Evolutionary conservation across 37 sponge, comb jelly and placozoan species (phyloP), one percentile per base, ranked within the genome.

Genomic region (Spongia lamella): DNA sequence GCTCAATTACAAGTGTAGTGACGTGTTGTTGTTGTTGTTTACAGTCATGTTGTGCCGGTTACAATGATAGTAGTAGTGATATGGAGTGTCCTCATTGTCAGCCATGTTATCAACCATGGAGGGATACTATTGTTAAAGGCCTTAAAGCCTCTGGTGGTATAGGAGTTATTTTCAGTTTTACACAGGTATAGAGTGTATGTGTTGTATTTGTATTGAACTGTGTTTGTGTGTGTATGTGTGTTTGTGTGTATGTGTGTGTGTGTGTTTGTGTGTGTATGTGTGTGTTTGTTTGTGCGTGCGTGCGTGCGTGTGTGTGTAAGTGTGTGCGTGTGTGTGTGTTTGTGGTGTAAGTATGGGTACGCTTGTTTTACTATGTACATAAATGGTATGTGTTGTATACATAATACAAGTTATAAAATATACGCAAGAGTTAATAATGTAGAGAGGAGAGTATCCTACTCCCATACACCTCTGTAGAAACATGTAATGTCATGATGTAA

Each of bases 151-250:
- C 82, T 2, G 92, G 92, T 0, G 70, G 76, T 38, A 79, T 91
- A 59, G 92, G 92, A 35, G 77, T 91, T 36, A 71, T 91, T 63
- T 91, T 91, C 61, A 73, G 83, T 16, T 73, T 91, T 33, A 86
- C 92, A 11, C 88, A 83, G 83, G 92, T 82, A 75, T 43, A 66
- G 2, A 22, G 53, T 4, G 5, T 29, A 24, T 34, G 17, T 25
- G 1, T 57, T 76, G 24, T 21, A 9, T 60, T 6, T 24, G 24
- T 73, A n/a, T 33, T 34, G 4, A 29, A 22, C 17, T 21, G 70
- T 69, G 52, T 69, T 9, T 47, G 24, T 47, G 49, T 69, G 53
- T 39, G 34, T 43, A 29, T 27, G 20, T 36, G 39, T 31, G 36
- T 31, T n/a, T 22, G 34, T 52, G 72, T 40, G 70, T 49, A 3